Evolutionary conservation across 2,113 vertebrate genomes (phyloP), one percentile per base, ranked within the genome.

Genomic region (Microcebus ravelobensis): DNA sequence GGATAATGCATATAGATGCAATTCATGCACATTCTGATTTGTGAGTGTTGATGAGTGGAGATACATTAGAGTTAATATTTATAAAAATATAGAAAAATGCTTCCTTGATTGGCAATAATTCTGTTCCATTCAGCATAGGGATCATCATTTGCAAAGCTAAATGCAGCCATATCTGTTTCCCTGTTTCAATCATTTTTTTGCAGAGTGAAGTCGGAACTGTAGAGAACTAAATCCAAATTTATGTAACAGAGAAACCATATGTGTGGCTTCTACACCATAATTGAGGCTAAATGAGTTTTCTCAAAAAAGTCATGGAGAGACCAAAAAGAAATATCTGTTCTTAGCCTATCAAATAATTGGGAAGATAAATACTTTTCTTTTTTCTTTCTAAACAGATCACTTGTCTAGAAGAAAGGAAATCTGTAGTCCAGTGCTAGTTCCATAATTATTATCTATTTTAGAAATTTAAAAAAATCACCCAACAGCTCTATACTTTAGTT

Each of bases 121-220:
- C 8, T 31, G 6, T 57, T 11, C 23, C 79, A 4, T 0, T 25
- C 50, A 18, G 20, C 10, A 5, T 7, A 25, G 4, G 20, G 9
- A 34, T 14, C 27, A 3, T 25, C 39, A 48, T 70, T 31, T 27
- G n/a, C 2, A 12, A 12, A 17, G 7, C 0, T 1, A 15, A n/a
- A 5, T 3, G 0, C 2, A 3, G 6, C n/a, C 13, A 0, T 5
- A 23, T 36, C 18, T 36, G 18, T n/a, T 39, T 39, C 23, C 23
- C 27, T 8, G 4, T 59, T 65, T 39, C 9, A 34, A 1, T 68
- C 63, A 31, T 17, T 61, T 55, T 8, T 82, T 10, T 59, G 17
- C 77, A 0, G 1, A 17, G 31, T 0, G 5, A 77, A 29, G 36
- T 11, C 17, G 29, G 18, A 23, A 76, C n/a, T 9, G 15, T 2